Base-by-base conservation (phyloP, 2,797 vertebrate species). In the Tamandua tetradactyla region DNA sequence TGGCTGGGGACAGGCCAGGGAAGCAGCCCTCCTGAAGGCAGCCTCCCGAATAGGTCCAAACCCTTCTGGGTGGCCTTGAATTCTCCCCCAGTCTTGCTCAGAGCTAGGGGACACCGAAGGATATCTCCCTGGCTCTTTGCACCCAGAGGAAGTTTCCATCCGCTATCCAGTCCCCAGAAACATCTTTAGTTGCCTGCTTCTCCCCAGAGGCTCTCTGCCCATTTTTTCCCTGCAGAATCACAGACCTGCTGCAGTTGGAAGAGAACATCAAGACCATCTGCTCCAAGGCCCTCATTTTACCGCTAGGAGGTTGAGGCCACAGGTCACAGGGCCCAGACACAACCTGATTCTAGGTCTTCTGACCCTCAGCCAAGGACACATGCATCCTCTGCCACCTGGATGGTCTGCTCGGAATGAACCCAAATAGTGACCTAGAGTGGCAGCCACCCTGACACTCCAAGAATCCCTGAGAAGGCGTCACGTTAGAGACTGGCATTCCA, bases 381-480 rank as follows among this genome's bases (percentile, higher is more conserved):
- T 66, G 27, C 12, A 57, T 35, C 32, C 2, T 13, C 18, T n/a
- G 27, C 47, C 9, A 0, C 62, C 76, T 35, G 12, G 20, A n/a
- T n/a, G n/a, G n/a, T 72, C 42, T 35, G 15, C 74, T 72, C 47
- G 32, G 42, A 61, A 13, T 20, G 59, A 61, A n/a, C 52, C 23
- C 1, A 12, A 18, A 23, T 0, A 7, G 55, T 14, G 1, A n/a
- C 42, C 52, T 20, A 10, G 0, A 10, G 62, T 7, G 52, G 35
- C 0, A 9, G 10, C 52, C 13, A n/a, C n/a, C 49, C 42, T 74
- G 6, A 1, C 20, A 30, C 62, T 25, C 14, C 5, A 9, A 5
- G 13, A 13, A 7, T 8, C 14, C n/a, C 69, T 30, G 3, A 3
- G 4, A 1, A 14, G 6, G 27, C 25, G 62, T 42, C 37, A 22